phyloP scores from a whole-genome alignment of 2,888 invertebrate species.

The Cepaea hortensis region DNA sequence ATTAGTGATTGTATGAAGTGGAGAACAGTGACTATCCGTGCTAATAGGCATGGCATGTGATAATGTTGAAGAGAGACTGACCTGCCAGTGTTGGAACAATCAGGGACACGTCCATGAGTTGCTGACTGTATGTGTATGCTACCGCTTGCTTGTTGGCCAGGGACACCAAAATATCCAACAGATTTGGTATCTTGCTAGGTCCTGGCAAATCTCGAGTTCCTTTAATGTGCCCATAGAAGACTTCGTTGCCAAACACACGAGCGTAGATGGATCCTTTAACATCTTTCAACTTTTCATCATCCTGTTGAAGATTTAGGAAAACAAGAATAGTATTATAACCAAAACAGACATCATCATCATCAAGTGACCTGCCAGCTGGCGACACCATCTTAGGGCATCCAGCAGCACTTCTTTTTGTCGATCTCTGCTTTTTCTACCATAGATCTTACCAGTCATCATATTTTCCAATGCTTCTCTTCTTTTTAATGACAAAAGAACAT shows the following conservation, averaged over 20 bases:
- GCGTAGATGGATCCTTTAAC: slow-evolving; percentile 81
- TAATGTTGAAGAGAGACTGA: slow-evolving; percentile 73
- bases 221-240: slow-evolving; percentile 76
- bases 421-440: too few species aligned
- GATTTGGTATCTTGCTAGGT: slow-evolving; percentile 74
- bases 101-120: slow-evolving; percentile 40
- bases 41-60: too few species aligned
- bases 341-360: too few species aligned
- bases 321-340: not conserved
- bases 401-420: too few species aligned
- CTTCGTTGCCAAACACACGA: slow-evolving; percentile 93
- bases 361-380: too few species aligned
- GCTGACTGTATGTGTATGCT: slow-evolving; percentile 85
- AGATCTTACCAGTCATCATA: too few species aligned
- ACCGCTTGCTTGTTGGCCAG: slow-evolving; percentile 83
- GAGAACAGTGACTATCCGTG: too few species aligned
- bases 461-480: too few species aligned
- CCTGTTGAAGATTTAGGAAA: slow-evolving; percentile 8
- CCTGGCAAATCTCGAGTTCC: slow-evolving; percentile 48
- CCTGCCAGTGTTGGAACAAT: slow-evolving; percentile 77
- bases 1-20: too few species aligned
- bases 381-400: too few species aligned
- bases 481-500: too few species aligned
- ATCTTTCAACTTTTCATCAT: slow-evolving; percentile 22
- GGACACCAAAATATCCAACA: slow-evolving; percentile 79